Conservation (phyloP, 2,113 vertebrate genomes). For the Varanus komodoensis region DNA sequence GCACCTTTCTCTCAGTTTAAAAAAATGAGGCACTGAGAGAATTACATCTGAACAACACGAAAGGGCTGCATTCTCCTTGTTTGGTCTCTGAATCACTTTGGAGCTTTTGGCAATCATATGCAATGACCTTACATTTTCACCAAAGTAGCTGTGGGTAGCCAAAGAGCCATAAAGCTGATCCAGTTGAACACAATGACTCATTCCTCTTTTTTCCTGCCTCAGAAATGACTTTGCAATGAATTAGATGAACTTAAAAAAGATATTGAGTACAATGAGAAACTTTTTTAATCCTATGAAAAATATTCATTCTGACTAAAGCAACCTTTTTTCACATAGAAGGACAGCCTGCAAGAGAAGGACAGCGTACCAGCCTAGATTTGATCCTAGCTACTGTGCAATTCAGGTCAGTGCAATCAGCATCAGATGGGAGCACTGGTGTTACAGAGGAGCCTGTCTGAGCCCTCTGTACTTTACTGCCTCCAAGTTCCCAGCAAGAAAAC, state of each 20-base stretch:
- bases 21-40: background rate
- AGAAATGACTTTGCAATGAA: background rate
- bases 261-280: background rate
- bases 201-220: background rate
- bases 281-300: background rate
- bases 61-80: background rate
- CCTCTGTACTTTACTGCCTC: no score
- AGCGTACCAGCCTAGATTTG: no score
- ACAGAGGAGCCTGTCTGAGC: background rate
- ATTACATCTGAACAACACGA: background rate
- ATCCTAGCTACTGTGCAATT: background rate
- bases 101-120: background rate
- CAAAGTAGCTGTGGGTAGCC: background rate
- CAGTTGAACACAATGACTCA: background rate
- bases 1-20: background rate
- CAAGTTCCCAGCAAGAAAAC: background rate
- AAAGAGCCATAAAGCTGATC: conserved; percentile 14
- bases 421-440: background rate
- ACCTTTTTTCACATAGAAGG: background rate
- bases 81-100: conserved; percentile 2
- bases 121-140: background rate
- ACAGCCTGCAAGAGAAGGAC: background rate
- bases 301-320: no score
- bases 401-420: background rate
- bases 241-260: background rate